phyloP scores from a whole-genome alignment of 2,797 vertebrate genomes.

The Vultur gryphus region DNA sequence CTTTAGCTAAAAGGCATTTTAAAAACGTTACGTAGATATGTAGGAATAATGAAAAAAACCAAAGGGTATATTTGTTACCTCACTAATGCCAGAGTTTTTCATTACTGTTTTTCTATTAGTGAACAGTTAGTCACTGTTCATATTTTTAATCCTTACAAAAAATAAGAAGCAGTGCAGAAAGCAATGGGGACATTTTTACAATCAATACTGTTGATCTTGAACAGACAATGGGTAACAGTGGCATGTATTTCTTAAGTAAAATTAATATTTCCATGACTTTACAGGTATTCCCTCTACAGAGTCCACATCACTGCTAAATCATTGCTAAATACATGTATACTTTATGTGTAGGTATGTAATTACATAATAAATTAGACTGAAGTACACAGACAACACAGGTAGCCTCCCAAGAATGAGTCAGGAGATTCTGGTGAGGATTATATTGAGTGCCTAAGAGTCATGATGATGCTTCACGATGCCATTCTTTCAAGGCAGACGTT shows the following conservation, averaged over 20 bases:
- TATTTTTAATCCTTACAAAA: background rate
- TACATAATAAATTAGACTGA: background rate
- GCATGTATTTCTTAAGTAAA: background rate
- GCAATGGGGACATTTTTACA: background rate
- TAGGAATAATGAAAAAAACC: background rate
- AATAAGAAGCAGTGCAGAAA: background rate
- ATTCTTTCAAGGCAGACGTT: background rate
- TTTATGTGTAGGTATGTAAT: background rate
- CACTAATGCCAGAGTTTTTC: background rate
- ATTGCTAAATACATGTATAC: background rate
- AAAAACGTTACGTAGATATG: accelerated
- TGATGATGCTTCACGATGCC: background rate
- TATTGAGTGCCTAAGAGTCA: background rate
- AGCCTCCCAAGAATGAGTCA: background rate
- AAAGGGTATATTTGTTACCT: background rate
- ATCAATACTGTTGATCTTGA: background rate
- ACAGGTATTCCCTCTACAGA: background rate
- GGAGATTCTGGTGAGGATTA: background rate
- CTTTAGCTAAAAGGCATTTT: background rate
- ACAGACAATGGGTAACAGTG: background rate
- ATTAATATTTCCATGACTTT: background rate
- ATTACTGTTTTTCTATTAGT: background rate
- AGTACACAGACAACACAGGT: background rate
- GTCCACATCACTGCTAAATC: background rate
- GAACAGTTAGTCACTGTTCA: background rate